Conservation (phyloP, 2,888 invertebrate species). For the Chymomyza fuscimana region DNA sequence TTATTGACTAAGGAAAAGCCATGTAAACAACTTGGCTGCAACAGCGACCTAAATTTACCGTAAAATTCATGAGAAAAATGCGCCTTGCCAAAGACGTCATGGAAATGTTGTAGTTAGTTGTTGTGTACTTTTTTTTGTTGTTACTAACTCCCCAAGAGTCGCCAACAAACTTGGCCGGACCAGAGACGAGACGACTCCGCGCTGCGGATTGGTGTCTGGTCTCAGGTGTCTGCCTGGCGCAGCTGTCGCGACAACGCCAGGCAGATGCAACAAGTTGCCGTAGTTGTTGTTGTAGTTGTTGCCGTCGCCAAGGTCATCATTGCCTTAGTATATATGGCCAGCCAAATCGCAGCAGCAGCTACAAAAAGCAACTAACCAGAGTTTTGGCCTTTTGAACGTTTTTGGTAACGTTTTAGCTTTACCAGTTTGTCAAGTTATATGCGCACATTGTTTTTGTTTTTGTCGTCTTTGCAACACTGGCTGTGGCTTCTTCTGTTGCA, state of each 20-base stretch:
- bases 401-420: constrained; percentile 3
- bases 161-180: background rate
- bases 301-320: constrained; percentile 62
- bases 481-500: constrained; percentile 10
- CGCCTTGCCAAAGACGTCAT: constrained; percentile 32
- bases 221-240: constrained; percentile 68
- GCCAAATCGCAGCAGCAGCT: constrained; percentile 5
- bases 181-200: constrained; percentile 29
- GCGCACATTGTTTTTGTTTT: constrained; percentile 27
- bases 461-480: constrained; percentile 38
- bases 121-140: constrained; percentile 20
- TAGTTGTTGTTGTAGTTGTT: constrained; percentile 26
- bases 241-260: constrained; percentile 54
- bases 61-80: constrained; percentile 69
- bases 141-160: constrained; percentile 14
- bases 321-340: constrained; percentile 16
- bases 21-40: background rate
- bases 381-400: constrained; percentile 43
- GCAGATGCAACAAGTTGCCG: constrained; percentile 69
- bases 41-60: constrained; percentile 59
- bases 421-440: constrained; percentile 3
- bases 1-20: constrained; percentile 53
- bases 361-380: constrained; percentile 43
- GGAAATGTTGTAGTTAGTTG: constrained; percentile 42
- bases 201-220: constrained; percentile 34